phyloP scores from a whole-genome alignment of 1,140 invertebrate genomes.

The Octopus sinensis region DNA sequence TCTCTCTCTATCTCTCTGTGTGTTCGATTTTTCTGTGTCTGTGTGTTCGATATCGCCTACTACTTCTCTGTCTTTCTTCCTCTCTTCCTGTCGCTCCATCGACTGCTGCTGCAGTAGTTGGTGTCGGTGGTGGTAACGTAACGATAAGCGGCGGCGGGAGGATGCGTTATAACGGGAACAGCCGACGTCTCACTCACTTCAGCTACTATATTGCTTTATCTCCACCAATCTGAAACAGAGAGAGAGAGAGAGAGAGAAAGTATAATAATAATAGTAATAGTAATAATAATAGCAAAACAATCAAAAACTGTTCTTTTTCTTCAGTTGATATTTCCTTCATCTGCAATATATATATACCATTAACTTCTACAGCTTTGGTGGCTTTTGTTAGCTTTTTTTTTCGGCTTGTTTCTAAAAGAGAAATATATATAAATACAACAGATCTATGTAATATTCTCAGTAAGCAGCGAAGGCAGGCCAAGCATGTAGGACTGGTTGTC shows the following conservation, averaged over 20 bases:
- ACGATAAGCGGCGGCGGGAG: constrained; percentile 13
- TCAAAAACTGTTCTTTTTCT: no score
- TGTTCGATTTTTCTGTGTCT: no score
- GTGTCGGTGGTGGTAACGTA: background rate
- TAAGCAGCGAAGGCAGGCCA: background rate
- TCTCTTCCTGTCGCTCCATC: background rate
- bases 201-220: constrained; percentile 9
- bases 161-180: constrained; percentile 32
- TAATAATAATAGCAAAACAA: no score
- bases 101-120: background rate
- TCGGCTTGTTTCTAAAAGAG: background rate
- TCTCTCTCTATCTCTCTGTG: no score
- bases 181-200: constrained; percentile 27
- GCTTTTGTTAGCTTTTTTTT: background rate
- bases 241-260: background rate
- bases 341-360: background rate
- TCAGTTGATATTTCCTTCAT: no score
- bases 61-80: background rate
- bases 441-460: no score
- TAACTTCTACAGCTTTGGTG: background rate
- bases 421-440: no score
- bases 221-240: constrained; percentile 13
- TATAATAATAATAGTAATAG: no score
- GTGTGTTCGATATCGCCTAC: no score
- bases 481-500: constrained; percentile 27